Evolutionary conservation across 2,888 invertebrate genomes (phyloP).

Genomic region (Microctonus hyperodae): DNA sequence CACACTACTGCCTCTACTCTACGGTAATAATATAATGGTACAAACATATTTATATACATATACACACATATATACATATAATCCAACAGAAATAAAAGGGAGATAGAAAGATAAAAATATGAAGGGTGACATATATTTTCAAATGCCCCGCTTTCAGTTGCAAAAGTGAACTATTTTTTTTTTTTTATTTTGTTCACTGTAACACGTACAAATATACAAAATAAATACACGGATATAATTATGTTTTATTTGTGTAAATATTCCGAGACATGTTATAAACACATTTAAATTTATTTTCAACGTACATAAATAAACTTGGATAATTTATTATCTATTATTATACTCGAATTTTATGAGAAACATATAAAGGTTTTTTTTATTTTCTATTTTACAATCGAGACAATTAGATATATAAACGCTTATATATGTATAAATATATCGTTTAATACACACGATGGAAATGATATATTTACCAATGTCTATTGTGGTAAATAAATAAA

Average conservation of each 20-base stretch:
- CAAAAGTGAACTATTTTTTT: constrained; percentile 42
- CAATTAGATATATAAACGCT: background rate
- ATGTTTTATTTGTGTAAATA: background rate
- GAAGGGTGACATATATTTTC: constrained; percentile 55
- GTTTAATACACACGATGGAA: constrained; percentile 14
- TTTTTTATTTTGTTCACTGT: too few species aligned
- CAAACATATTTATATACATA: constrained; percentile 2
- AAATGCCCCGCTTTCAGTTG: constrained; percentile 47
- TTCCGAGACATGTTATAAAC: background rate
- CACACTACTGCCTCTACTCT: constrained; percentile 30
- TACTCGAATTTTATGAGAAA: constrained; percentile 4
- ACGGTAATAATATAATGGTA: constrained; percentile 23
- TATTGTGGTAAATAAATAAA: constrained; percentile 31
- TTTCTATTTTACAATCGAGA: background rate
- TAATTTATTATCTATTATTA: too few species aligned
- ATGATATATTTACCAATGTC: constrained; percentile 13
- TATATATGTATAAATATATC: too few species aligned
- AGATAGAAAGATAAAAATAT: constrained; percentile 31
- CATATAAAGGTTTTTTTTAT: background rate
- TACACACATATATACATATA: background rate
- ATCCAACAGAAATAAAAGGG: background rate
- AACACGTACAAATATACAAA: too few species aligned
- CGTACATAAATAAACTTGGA: too few species aligned
- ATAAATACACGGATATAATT: background rate
- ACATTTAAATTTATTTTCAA: background rate